These are phyloP conservation scores for Papilio xuthus DNA, from an alignment of 1,140 invertebrate genomes.

Conservation along the genomic window DNA sequence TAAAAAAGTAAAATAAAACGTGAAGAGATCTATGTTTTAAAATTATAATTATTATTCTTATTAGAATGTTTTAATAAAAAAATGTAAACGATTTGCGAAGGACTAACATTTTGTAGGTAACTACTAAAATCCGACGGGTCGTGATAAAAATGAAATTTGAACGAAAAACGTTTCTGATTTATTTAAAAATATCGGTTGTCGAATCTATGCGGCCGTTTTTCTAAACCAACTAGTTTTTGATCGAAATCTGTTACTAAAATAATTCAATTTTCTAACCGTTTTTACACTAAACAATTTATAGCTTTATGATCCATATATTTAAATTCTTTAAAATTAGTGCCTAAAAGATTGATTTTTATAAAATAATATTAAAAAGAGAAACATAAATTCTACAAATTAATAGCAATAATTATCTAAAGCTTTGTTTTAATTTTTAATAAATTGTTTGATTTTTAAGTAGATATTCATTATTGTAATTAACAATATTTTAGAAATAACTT, in stretches of 20 bases:
- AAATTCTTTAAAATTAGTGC: too few species aligned
- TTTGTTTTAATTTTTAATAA: too few species aligned
- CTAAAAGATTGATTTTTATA: too few species aligned
- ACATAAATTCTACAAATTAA: too few species aligned
- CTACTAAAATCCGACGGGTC: not conserved
- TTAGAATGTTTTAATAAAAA: not conserved
- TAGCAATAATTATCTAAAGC: too few species aligned
- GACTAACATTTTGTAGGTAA: not conserved
- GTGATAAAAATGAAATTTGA: not conserved
- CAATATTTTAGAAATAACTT: not conserved
- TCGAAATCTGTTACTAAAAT: too few species aligned
- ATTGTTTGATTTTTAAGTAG: not conserved
- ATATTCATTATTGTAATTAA: not conserved
- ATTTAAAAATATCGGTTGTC: not conserved
- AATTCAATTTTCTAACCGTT: too few species aligned
- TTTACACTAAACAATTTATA: too few species aligned
- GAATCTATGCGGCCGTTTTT: not conserved
- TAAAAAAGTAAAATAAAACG: not conserved
- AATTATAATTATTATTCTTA: not conserved
- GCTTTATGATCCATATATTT: too few species aligned
- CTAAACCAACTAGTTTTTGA: not conserved
- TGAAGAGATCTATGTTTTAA: not conserved
- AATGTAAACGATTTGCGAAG: not conserved
- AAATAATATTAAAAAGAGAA: too few species aligned
- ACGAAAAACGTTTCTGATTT: not conserved